Evolutionary conservation across 2,888 invertebrate genomes (phyloP).

Genomic region (Epistrophe eligans): DNA sequence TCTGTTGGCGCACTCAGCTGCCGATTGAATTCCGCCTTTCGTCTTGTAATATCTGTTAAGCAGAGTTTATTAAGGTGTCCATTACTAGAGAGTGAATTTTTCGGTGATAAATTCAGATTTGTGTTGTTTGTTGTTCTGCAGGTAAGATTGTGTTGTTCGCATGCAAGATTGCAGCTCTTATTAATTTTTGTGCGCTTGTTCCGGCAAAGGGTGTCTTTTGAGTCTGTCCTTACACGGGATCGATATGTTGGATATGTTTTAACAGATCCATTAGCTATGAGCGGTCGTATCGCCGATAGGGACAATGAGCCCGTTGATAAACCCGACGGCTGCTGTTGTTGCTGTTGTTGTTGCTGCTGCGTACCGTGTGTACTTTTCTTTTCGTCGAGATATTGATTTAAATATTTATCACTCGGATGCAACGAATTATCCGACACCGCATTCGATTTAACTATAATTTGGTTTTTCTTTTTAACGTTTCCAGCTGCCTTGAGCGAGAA

Average conservation of each 20-base stretch:
- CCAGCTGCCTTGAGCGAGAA: conserved; percentile 82
- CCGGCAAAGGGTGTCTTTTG: conserved; percentile 79
- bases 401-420: conserved; percentile 83
- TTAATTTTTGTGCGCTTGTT: conserved; percentile 81
- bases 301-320: conserved; percentile 79
- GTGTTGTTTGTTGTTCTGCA: conserved; percentile 79
- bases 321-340: conserved; percentile 47
- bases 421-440: conserved; percentile 83
- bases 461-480: conserved; percentile 82
- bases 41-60: conserved; percentile 82
- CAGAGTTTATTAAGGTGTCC: conserved; percentile 82
- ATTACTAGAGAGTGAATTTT: conserved; percentile 82
- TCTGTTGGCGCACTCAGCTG: conserved; percentile 84
- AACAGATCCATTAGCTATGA: conserved; percentile 82
- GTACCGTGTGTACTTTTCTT: conserved; percentile 80
- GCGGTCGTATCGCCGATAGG: conserved; percentile 78
- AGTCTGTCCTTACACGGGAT: conserved; percentile 82
- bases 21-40: conserved; percentile 84
- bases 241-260: conserved; percentile 82
- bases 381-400: conserved; percentile 82
- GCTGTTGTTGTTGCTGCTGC: conserved; percentile 9
- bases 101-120: conserved; percentile 79
- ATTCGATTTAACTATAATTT: conserved; percentile 83
- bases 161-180: conserved; percentile 82
- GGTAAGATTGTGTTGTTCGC: conserved; percentile 80